Evolutionary conservation across 2,888 invertebrate genomes (phyloP).

Genomic region (Troglohyphantes excavatus): DNA sequence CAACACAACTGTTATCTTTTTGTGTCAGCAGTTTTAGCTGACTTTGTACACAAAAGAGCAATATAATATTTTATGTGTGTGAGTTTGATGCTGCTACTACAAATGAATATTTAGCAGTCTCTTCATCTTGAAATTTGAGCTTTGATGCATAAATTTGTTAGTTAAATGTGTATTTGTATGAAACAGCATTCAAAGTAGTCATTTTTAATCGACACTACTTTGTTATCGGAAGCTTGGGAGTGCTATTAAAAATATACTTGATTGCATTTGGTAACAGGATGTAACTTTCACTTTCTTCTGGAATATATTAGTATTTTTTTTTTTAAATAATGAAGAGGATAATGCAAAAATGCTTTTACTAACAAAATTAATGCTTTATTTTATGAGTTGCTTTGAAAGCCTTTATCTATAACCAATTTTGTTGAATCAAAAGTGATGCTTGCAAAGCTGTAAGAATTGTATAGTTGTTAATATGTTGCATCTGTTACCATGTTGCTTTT

Average conservation of each 20-base stretch:
- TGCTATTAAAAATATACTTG: conserved; percentile 20
- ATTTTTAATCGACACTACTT: conserved; percentile 24
- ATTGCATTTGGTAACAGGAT: conserved; percentile 7
- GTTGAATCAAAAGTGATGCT: not conserved
- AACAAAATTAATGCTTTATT: not conserved
- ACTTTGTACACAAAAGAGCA: conserved; percentile 63
- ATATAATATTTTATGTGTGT: conserved; percentile 68
- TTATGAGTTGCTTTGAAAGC: not conserved
- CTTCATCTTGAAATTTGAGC: conserved; percentile 66
- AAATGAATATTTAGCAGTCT: conserved; percentile 1
- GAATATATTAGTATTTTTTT: not conserved
- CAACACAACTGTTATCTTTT: conserved; percentile 60
- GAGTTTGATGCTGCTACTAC: conserved; percentile 39
- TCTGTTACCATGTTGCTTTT: not conserved
- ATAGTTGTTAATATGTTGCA: not conserved
- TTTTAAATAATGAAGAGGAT: not conserved
- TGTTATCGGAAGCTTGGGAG: conserved; percentile 35
- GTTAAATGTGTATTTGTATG: conserved; percentile 58
- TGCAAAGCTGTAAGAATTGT: not conserved
- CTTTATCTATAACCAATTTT: too few species aligned
- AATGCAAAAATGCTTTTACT: not conserved
- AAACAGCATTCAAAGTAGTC: conserved; percentile 67
- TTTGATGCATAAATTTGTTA: conserved; percentile 59
- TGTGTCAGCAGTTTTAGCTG: conserved; percentile 28
- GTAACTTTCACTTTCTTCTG: not conserved